Conservation (phyloP, 2,797 vertebrate genomes). For the Pseudochirops cupreus region DNA sequence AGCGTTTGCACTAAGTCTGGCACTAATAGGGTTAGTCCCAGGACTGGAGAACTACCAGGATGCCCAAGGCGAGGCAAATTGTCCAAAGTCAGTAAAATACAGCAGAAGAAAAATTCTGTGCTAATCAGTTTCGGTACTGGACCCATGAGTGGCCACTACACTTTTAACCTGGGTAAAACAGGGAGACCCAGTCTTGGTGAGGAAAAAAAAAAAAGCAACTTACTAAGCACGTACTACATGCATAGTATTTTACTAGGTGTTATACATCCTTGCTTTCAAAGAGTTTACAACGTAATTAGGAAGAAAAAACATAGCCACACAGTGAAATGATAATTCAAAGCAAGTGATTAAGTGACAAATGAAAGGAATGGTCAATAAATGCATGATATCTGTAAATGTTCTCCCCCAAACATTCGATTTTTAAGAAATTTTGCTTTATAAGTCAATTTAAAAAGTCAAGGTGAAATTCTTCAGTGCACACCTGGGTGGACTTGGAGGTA, state of each 20-base stretch:
- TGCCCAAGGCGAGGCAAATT: background rate
- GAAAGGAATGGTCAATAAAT: background rate
- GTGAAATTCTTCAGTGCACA: slow-evolving; percentile 76
- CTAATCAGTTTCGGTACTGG: background rate
- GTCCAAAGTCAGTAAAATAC: background rate
- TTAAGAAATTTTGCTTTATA: slow-evolving; percentile 37
- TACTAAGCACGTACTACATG: background rate
- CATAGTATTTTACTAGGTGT: background rate
- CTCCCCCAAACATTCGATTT: background rate
- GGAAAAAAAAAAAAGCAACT: background rate
- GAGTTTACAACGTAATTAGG: background rate
- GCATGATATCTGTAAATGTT: background rate
- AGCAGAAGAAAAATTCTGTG: background rate
- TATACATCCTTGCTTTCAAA: fast-evolving
- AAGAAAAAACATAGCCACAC: background rate
- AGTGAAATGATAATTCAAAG: background rate
- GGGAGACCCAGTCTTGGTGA: background rate
- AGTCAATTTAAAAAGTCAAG: slow-evolving; percentile 29
- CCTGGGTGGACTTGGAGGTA: slow-evolving; percentile 90
- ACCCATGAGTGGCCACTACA: background rate
- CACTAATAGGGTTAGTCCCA: background rate
- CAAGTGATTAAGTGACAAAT: background rate
- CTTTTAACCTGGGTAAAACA: background rate
- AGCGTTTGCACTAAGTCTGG: background rate
- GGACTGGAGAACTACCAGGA: background rate